Conservation (phyloP, 2,797 vertebrate species). For the Pangasius macronema region DNA sequence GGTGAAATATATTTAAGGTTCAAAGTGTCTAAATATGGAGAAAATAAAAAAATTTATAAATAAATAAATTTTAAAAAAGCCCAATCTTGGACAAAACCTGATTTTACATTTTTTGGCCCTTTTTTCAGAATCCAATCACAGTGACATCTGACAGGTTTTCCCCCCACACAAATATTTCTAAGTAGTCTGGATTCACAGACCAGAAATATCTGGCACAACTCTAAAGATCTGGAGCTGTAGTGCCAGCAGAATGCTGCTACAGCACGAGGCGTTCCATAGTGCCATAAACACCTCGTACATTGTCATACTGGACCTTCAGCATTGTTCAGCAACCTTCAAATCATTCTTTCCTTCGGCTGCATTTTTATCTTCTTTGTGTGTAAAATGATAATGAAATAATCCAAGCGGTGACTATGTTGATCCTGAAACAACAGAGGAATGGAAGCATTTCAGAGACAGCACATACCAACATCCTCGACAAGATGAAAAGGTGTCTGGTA, state of each 20-base stretch:
- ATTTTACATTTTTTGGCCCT: not conserved
- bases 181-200: not conserved
- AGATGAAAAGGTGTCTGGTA: not conserved
- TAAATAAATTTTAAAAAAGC: no score
- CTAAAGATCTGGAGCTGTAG: not conserved
- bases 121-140: not conserved
- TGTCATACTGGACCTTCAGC: not conserved
- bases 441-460: not conserved
- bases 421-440: not conserved
- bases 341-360: not conserved
- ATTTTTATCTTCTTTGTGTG: conserved; percentile 28
- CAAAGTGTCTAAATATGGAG: not conserved
- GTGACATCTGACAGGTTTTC: not conserved
- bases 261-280: not conserved
- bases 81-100: not conserved
- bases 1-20: not conserved
- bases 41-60: no score
- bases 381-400: conserved; percentile 13
- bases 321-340: not conserved
- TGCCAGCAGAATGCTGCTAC: no score
- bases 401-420: not conserved
- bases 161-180: not conserved
- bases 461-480: not conserved
- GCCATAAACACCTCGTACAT: not conserved
- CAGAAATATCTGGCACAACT: not conserved